Percentiles rank a stretch among this genome's conserved stretches.
Evolutionary conservation across 2,888 invertebrate species (phyloP).

Genomic region (Chorisops tibialis): DNA sequence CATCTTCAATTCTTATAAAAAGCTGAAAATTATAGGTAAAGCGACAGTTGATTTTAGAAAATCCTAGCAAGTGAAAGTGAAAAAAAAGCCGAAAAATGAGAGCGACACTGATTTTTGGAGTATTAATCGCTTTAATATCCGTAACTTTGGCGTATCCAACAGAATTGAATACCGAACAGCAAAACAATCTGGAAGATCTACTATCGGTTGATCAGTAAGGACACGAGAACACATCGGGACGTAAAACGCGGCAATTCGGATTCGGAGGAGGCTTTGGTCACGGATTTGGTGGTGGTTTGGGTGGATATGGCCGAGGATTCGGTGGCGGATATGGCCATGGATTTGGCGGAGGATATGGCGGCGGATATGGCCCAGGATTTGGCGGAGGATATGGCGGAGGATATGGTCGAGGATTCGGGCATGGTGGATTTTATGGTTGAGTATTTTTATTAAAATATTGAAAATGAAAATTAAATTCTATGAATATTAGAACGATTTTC

Average conservation of each 20-base stretch:
- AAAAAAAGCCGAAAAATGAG: neutral
- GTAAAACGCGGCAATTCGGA: neutral
- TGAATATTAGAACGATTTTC: too few species aligned
- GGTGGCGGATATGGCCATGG: neutral
- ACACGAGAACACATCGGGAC: neutral
- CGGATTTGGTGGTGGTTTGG: neutral
- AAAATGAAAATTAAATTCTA: too few species aligned
- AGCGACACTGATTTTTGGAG: neutral
- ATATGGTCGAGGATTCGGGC: conserved; percentile 1
- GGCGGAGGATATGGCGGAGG: conserved; percentile 10
- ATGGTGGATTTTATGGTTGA: too few species aligned
- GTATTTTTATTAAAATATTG: too few species aligned
- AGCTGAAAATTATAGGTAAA: neutral
- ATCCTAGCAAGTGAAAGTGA: neutral
- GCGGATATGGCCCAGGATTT: neutral
- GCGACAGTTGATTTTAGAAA: neutral
- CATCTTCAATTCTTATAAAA: neutral
- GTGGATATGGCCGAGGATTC: neutral
- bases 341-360: conserved; percentile 5
- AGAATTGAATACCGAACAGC: neutral
- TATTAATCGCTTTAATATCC: neutral
- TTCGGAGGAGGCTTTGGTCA: neutral
- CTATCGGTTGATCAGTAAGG: conserved; percentile 4
- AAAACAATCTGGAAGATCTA: neutral
- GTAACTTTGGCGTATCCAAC: neutral